A percentile compares a stretch with the other conserved stretches of the same genome.
Evolutionary conservation across 2,888 invertebrate species (phyloP).

Genomic region (Drosophila engyochracea): DNA sequence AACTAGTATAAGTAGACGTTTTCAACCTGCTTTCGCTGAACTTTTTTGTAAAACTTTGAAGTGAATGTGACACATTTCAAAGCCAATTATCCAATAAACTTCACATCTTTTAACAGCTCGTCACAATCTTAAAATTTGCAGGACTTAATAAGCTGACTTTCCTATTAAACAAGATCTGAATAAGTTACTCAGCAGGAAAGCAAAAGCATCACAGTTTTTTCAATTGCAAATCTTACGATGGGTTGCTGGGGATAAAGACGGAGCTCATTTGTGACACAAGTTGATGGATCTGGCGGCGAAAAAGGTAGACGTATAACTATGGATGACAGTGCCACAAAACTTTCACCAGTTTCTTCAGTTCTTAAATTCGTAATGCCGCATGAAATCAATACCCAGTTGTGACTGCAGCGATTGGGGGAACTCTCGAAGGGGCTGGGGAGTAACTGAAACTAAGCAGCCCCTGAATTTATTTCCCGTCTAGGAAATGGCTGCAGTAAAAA

Average conservation of each 20-base stretch:
- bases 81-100: conserved; percentile 24
- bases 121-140: conserved; percentile 14
- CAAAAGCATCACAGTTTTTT: conserved; percentile 21
- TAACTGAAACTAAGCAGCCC: conserved; percentile 39
- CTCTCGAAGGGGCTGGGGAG: neutral
- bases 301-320: conserved; percentile 47
- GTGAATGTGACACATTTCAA: conserved; percentile 28
- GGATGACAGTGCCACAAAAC: conserved; percentile 44
- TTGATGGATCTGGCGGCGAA: conserved; percentile 64
- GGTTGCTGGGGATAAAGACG: neutral
- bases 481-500: conserved; percentile 69
- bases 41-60: conserved; percentile 31
- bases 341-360: conserved; percentile 34
- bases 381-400: conserved; percentile 49
- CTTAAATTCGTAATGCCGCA: conserved; percentile 58
- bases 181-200: conserved; percentile 36
- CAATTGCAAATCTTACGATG: conserved; percentile 24
- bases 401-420: neutral
- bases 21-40: neutral
- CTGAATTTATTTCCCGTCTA: conserved; percentile 66
- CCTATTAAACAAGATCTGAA: conserved; percentile 30
- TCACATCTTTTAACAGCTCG: conserved; percentile 21
- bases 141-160: conserved; percentile 26
- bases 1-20: neutral
- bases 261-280: conserved; percentile 49